These are phyloP conservation scores for Epizoanthus scotinus DNA, from an alignment of 92 coral and sea anemone genomes.

Conservation along the genomic window DNA sequence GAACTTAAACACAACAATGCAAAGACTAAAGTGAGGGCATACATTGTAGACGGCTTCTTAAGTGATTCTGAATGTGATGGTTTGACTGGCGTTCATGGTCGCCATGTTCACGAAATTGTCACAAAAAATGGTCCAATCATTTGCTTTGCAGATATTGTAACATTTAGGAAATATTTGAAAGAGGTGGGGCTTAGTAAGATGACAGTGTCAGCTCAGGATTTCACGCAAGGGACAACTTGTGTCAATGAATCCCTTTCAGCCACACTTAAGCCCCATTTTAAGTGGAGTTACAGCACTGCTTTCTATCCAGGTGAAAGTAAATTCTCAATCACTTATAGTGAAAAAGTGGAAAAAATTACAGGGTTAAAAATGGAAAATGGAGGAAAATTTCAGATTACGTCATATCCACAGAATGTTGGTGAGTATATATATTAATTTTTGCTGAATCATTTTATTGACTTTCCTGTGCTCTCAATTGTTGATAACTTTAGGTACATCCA, in stretches of 20 bases:
- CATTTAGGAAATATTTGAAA: constrained; percentile 75
- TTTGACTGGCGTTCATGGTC: constrained; percentile 71
- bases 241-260: constrained; percentile 87
- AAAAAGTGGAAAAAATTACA: constrained; percentile 76
- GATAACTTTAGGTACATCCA: not conserved
- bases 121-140: constrained; percentile 77
- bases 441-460: no score
- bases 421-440: constrained; percentile 34
- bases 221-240: constrained; percentile 83
- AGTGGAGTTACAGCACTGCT: constrained; percentile 95
- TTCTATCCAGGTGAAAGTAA: constrained; percentile 96
- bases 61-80: constrained; percentile 78
- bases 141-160: constrained; percentile 80
- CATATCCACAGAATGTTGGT: constrained; percentile 92
- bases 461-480: no score
- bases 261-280: constrained; percentile 63
- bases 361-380: constrained; percentile 87
- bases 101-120: constrained; percentile 59
- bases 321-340: constrained; percentile 77
- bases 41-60: constrained; percentile 78
- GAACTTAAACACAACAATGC: constrained; percentile 51
- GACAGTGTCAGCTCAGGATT: constrained; percentile 74
- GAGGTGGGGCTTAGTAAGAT: constrained; percentile 66
- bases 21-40: constrained; percentile 80
- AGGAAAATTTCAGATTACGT: constrained; percentile 95